Base-by-base conservation (phyloP, 2,888 invertebrate species). In the Cryptophagus acutangulus region DNA sequence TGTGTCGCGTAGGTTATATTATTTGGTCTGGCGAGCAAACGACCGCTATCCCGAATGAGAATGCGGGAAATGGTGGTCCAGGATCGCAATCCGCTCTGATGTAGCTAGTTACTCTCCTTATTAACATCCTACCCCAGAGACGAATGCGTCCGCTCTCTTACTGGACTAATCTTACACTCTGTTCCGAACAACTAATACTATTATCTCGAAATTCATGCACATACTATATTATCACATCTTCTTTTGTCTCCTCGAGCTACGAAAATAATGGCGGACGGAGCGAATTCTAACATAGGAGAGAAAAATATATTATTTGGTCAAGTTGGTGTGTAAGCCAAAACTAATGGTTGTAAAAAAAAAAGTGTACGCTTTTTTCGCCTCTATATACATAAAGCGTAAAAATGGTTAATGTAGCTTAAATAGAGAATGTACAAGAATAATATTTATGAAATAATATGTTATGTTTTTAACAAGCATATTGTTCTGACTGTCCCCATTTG, bases 391-490 rank as follows among this genome's bases (percentile, higher is more conserved):
- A 40, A 25, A 40, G 40, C 37, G 41, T 30, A 36, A 42, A 44
- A 45, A 38, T 34, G 40, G 29, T 40, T 49, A 48, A 49, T 46
- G 49, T 47, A 26, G 39, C 40, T 43, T 36, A 49, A 44, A 38
- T 43, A 37, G 41, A 38, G n/a, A 33, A 40, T 41, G 46, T 40
- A 34, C 40, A 34, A 39, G 41, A 45, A 51, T 49, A 51, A 48
- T 50, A 49, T 51, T 54, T 52, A 48, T 51, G 51, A 41, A 52
- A 50, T 48, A 51, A 51, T 51, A 49, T 48, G 54, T 54, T 54
- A 33, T 48, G 50, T 52, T 52, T 47, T 49, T 48, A 47, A 43
- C 46, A 41, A 45, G 44, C 46, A 41, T 36, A 35, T 41, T 33
- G 45, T 39, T 40, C 39, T 41, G 47, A 43, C 41, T 40, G 36